phyloP scores from a whole-genome alignment of 1,140 invertebrate species.

The Antheraea mylitta region DNA sequence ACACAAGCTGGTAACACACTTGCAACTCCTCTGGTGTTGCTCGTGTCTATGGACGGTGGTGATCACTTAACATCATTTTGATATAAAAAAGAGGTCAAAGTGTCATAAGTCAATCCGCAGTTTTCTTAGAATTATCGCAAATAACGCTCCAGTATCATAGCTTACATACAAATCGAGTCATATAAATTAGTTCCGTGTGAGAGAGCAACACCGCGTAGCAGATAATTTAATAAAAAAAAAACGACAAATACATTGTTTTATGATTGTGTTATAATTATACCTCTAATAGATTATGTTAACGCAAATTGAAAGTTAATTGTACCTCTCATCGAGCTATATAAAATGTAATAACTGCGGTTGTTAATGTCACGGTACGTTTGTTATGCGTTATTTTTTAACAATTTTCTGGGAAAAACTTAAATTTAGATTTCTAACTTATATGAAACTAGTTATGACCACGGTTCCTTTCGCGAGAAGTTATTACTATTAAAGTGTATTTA shows the following conservation, averaged over 20 bases:
- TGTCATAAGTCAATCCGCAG: slow-evolving; percentile 7
- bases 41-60: too few relatives aligned
- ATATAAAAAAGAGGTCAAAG: too few relatives aligned
- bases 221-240: slow-evolving; percentile 38
- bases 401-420: background rate
- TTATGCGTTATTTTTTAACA: slow-evolving; percentile 3
- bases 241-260: slow-evolving; percentile 47
- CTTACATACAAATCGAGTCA: slow-evolving; percentile 21
- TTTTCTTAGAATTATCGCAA: slow-evolving; percentile 7
- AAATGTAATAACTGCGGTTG: slow-evolving; percentile 29
- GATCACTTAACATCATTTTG: too few relatives aligned
- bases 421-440: background rate
- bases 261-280: slow-evolving; percentile 64
- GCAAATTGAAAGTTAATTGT: slow-evolving; percentile 57
- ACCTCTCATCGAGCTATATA: slow-evolving; percentile 22
- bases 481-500: too few relatives aligned
- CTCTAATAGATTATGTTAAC: slow-evolving; percentile 50
- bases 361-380: slow-evolving; percentile 30
- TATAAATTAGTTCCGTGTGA: slow-evolving; percentile 49
- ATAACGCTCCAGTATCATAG: slow-evolving; percentile 14
- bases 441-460: too few relatives aligned
- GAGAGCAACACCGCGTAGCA: slow-evolving; percentile 17
- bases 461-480: too few relatives aligned
- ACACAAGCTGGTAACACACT: too few relatives aligned
- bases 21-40: too few relatives aligned